Conservation (phyloP, 2,888 invertebrate species). For the Drosophila niveifrons region DNA sequence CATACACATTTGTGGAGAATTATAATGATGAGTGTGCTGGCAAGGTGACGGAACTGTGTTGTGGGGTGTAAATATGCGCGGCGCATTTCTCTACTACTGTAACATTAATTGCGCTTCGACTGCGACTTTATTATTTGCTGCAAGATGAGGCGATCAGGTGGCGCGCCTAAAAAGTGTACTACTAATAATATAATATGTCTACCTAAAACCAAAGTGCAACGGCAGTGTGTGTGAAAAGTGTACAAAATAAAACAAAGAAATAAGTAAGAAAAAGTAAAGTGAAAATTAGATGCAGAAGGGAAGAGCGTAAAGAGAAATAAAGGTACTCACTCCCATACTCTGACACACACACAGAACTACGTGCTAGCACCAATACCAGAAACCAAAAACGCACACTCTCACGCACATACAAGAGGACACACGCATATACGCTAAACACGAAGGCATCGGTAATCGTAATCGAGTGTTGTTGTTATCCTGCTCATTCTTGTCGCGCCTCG, state of each 20-base stretch:
- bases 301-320: conserved; percentile 37
- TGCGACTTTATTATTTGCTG: conserved; percentile 58
- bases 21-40: conserved; percentile 6
- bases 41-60: conserved; percentile 39
- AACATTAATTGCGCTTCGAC: conserved; percentile 68
- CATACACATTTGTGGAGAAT: conserved; percentile 6
- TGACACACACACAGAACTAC: conserved; percentile 47
- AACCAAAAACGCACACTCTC: conserved; percentile 11
- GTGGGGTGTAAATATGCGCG: conserved; percentile 54
- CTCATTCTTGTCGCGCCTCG: conserved; percentile 54
- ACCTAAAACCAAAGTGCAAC: conserved; percentile 42
- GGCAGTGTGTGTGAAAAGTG: conserved; percentile 52
- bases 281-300: conserved; percentile 37
- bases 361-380: conserved; percentile 41
- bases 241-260: conserved; percentile 20
- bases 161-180: conserved; percentile 62
- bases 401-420: conserved; percentile 32
- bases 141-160: conserved; percentile 67
- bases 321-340: conserved; percentile 42
- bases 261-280: conserved; percentile 30
- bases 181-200: conserved; percentile 41
- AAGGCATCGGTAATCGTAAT: conserved; percentile 40
- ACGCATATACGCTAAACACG: conserved; percentile 31
- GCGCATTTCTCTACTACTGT: conserved; percentile 72
- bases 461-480: conserved; percentile 56